Conservation (phyloP, 1,140 invertebrate species). For the Galleria mellonella region DNA sequence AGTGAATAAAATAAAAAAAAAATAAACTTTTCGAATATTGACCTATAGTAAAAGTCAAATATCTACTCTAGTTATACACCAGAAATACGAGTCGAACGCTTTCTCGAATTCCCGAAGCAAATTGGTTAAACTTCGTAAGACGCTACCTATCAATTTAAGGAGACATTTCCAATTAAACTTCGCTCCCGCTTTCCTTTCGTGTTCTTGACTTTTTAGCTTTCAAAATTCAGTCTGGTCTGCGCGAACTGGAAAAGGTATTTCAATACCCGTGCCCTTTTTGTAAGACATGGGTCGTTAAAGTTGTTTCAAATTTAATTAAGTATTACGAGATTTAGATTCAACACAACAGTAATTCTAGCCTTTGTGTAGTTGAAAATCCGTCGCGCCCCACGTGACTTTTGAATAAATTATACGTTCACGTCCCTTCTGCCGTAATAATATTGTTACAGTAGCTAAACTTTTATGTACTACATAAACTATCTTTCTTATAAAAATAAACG, state of each 20-base stretch:
- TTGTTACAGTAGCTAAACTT: slow-evolving; percentile 3
- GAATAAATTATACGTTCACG: slow-evolving; percentile 19
- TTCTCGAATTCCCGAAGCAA: slow-evolving; percentile 25
- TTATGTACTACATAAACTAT: not conserved
- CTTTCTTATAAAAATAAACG: not conserved
- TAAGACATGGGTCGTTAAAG: slow-evolving; percentile 6
- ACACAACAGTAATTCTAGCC: slow-evolving; percentile 18
- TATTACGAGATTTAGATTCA: slow-evolving; percentile 8
- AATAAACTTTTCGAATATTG: too few relatives aligned
- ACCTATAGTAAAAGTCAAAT: too few relatives aligned
- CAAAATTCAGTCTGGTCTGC: not conserved
- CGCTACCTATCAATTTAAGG: slow-evolving; percentile 53
- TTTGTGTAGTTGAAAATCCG: slow-evolving; percentile 12
- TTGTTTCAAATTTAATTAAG: slow-evolving; percentile 10
- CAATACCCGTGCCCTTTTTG: slow-evolving; percentile 5
- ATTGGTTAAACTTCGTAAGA: slow-evolving; percentile 47
- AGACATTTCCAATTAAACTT: slow-evolving; percentile 68
- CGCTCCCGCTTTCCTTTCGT: slow-evolving; percentile 20
- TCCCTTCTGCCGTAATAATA: not conserved
- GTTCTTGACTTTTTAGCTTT: slow-evolving; percentile 6
- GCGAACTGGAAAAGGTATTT: too few relatives aligned
- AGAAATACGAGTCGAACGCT: slow-evolving; percentile 17
- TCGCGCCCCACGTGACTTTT: slow-evolving; percentile 10
- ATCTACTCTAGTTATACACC: not conserved
- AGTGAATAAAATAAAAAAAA: too few relatives aligned